phyloP scores from a whole-genome alignment of 2,888 invertebrate genomes.

The Cyclophora albipunctata region DNA sequence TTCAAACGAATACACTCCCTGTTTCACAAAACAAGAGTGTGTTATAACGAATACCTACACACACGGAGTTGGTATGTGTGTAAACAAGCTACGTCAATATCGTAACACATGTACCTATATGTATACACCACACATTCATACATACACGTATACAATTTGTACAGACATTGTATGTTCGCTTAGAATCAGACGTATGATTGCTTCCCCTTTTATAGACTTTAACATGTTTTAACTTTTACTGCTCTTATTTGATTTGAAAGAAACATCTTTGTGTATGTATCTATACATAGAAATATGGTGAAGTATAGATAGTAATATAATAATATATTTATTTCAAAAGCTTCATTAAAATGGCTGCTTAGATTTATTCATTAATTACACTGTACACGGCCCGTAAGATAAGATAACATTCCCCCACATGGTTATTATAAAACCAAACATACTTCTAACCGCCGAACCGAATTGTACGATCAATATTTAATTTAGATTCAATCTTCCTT shows the following conservation, averaged over 20 bases:
- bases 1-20: conserved; percentile 40
- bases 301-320: too few species aligned
- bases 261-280: background rate
- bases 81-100: conserved; percentile 57
- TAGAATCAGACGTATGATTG: conserved; percentile 53
- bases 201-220: conserved; percentile 42
- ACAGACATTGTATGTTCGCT: conserved; percentile 46
- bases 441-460: conserved; percentile 11
- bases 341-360: too few species aligned
- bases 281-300: too few species aligned
- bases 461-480: conserved; percentile 16
- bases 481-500: conserved; percentile 15
- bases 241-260: conserved; percentile 14
- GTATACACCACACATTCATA: conserved; percentile 18
- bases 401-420: too few species aligned
- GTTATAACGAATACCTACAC: conserved; percentile 36
- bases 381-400: too few species aligned
- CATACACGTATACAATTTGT: conserved; percentile 35
- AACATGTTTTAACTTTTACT: conserved; percentile 24
- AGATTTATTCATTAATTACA: too few species aligned
- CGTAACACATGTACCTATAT: conserved; percentile 20
- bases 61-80: conserved; percentile 30
- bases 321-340: too few species aligned
- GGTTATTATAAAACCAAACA: background rate
- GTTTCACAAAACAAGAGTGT: conserved; percentile 40